Evolutionary conservation across 2,888 invertebrate genomes (phyloP).

Genomic region (Lobophora halterata): DNA sequence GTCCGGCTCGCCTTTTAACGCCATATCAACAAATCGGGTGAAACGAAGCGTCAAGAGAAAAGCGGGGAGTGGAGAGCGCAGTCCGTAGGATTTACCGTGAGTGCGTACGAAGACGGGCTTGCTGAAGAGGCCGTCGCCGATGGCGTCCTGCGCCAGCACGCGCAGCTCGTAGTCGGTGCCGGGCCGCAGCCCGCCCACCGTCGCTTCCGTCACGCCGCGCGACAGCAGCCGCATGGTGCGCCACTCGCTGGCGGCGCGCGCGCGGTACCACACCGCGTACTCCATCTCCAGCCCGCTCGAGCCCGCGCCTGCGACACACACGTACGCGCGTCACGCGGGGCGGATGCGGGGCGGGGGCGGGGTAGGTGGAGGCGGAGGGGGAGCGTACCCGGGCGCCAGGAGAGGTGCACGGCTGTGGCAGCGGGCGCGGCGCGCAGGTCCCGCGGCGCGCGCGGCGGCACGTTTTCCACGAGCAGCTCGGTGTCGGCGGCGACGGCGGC

Average conservation of each 20-base stretch:
- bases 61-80: too few species aligned
- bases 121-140: constrained; percentile 95
- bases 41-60: too few species aligned
- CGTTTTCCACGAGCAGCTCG: constrained; percentile 91
- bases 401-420: constrained; percentile 86
- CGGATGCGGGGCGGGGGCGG: background rate
- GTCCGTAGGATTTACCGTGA: constrained; percentile 62
- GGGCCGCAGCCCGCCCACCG: constrained; percentile 87
- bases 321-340: background rate
- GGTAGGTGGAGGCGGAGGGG: background rate
- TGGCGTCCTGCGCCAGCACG: constrained; percentile 91
- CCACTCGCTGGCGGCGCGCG: constrained; percentile 89
- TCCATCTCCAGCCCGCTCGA: constrained; percentile 66
- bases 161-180: constrained; percentile 93
- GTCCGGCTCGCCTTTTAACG: constrained; percentile 5
- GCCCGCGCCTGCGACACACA: constrained; percentile 14
- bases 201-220: constrained; percentile 87
- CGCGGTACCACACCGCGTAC: constrained; percentile 93
- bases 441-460: constrained; percentile 94
- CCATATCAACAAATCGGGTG: too few species aligned
- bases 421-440: constrained; percentile 90
- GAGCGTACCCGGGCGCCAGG: constrained; percentile 86
- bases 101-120: constrained; percentile 89
- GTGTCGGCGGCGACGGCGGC: constrained; percentile 90
- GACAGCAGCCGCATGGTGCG: constrained; percentile 88